Conservation (phyloP, 2,113 vertebrate genomes). For the Hemiprocne comata region DNA sequence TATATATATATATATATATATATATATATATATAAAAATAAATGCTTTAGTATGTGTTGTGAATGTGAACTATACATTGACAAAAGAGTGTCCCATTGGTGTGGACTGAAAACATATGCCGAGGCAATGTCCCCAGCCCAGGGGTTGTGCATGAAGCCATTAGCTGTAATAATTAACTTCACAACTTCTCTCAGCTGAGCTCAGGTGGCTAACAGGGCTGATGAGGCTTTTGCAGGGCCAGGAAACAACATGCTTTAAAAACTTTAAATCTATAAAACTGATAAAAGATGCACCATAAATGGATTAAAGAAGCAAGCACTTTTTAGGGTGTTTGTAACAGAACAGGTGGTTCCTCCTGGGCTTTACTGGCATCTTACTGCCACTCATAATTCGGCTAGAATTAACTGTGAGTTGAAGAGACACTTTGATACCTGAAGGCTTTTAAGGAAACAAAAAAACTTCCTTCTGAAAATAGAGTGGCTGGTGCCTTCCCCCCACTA, state of each 20-base stretch:
- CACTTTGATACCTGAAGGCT: background rate
- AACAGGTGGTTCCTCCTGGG: background rate
- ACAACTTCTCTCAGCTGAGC: background rate
- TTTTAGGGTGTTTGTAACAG: background rate
- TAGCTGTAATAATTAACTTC: background rate
- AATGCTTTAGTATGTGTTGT: background rate
- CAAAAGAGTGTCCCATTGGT: background rate
- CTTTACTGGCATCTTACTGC: background rate
- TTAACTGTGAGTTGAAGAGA: background rate
- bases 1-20: too few species aligned
- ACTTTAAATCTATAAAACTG: background rate
- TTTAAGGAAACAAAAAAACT: background rate
- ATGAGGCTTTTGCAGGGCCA: background rate
- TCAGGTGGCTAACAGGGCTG: background rate
- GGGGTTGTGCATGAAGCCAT: background rate
- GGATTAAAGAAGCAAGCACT: background rate
- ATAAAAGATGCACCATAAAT: background rate
- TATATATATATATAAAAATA: too few species aligned
- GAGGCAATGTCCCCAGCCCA: background rate
- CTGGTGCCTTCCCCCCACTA: background rate
- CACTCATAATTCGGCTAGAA: background rate
- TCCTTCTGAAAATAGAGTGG: background rate
- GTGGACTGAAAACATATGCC: background rate
- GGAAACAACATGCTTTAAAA: background rate
- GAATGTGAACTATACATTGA: background rate